Percentiles rank a stretch among this genome's conserved stretches.
Conservation (phyloP, 1,140 invertebrate genomes). For the Trichogramma pretiosum region DNA sequence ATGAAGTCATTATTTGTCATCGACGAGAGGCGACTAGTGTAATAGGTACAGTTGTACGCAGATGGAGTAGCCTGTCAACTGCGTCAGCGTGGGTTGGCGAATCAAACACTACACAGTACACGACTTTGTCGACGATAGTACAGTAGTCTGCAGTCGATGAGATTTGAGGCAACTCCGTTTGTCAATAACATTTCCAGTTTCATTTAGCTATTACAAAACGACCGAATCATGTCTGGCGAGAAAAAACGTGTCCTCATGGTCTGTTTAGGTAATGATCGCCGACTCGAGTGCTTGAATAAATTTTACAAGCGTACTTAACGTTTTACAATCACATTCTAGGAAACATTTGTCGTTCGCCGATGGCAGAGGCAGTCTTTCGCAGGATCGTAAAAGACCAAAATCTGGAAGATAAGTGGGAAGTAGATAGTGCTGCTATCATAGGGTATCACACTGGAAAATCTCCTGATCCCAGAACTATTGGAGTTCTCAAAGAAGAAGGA, state of each 20-base stretch:
- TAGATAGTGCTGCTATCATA: conserved; percentile 81
- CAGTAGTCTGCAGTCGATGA: too few relatives aligned
- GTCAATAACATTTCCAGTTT: neutral
- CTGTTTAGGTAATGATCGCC: conserved; percentile 41
- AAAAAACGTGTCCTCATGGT: conserved; percentile 46
- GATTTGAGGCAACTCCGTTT: neutral
- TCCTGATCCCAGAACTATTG: conserved; percentile 68
- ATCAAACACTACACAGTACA: too few relatives aligned
- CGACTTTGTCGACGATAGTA: too few relatives aligned
- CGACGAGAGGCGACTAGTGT: too few relatives aligned
- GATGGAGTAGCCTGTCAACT: too few relatives aligned
- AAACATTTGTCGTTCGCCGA: conserved; percentile 92
- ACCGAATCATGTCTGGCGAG: conserved; percentile 20
- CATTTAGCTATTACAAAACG: neutral
- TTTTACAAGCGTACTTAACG: too few relatives aligned
- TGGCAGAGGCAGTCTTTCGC: conserved; percentile 83
- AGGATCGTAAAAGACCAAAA: conserved; percentile 58
- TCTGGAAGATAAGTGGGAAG: conserved; percentile 60
- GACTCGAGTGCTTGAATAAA: too few relatives aligned
- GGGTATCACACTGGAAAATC: conserved; percentile 74
- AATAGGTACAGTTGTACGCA: too few relatives aligned
- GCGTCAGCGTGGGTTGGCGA: too few relatives aligned
- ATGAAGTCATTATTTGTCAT: too few relatives aligned
- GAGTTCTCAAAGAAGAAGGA: conserved; percentile 59
- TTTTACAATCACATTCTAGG: conserved; percentile 59